Conservation (phyloP, 2,797 vertebrate species). For the Hippocampus kuda region DNA sequence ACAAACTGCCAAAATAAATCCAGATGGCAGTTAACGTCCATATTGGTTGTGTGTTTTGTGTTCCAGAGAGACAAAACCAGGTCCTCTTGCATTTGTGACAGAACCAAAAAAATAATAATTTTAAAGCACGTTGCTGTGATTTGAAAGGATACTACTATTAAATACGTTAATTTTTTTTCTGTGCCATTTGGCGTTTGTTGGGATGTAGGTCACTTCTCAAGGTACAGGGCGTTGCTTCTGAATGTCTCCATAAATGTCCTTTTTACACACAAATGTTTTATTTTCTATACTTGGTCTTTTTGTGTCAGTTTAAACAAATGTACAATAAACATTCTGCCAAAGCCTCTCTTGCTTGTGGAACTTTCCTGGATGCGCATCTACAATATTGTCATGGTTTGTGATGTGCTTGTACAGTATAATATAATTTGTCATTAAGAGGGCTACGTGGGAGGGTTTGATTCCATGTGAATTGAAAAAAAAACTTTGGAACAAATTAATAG, state of each 20-base stretch:
- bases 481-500: neutral
- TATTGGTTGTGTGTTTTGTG: neutral
- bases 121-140: neutral
- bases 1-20: neutral
- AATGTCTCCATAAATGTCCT: constrained; percentile 12
- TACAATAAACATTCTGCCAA: constrained; percentile 62
- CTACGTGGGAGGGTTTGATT: neutral
- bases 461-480: neutral
- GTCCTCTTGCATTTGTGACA: neutral
- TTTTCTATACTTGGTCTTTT: constrained; percentile 52
- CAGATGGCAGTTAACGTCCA: neutral
- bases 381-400: neutral
- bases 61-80: neutral
- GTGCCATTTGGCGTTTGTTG: neutral
- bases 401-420: neutral
- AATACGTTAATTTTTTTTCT: neutral
- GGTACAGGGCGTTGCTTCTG: neutral
- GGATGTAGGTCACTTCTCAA: neutral
- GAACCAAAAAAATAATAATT: neutral
- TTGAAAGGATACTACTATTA: neutral
- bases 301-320: constrained; percentile 55
- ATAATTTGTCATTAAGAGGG: neutral
- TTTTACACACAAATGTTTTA: constrained; percentile 57
- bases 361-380: too few species aligned
- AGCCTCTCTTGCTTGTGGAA: constrained; percentile 6